Base-by-base conservation (phyloP, 1,140 invertebrate genomes). In the Epicauta chinensis region DNA sequence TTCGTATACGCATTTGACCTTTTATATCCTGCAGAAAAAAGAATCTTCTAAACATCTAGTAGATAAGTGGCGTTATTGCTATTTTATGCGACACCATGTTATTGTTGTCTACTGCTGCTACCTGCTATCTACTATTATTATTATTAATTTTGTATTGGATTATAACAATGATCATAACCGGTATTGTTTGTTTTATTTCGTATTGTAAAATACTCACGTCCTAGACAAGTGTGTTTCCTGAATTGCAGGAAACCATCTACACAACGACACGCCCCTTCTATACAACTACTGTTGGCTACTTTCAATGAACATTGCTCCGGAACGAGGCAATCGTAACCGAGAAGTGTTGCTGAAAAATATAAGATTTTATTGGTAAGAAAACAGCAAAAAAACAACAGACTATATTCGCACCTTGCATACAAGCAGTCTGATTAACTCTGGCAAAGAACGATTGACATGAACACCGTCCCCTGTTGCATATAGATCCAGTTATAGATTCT, bases 201-300 rank as follows among this genome's bases (percentile, higher is more conserved):
- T 23, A 23, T 23, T 23, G 23, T 23, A 34, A 34, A 16, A 64
- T 68, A 87, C 89, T 90, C 80, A 93, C 90, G 88, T 68, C 81
- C 79, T 29, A 93, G 77, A 73, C 91, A 93, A 16, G 89, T 91
- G 67, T 93, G 90, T 66, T 87, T 82, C 60, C 89, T 79, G 71
- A 90, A 89, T 63, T 89, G 87, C 36, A 92, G 72, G 71, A 83
- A 88, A 45, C 88, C 87, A 59, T 85, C 81, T 38, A 84, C 79
- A 69, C 91, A 93, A 16, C 82, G 78, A 69, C 90, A 90, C 23
- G 79, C 74, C n/a, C 82, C 82, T 42, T 82, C 79, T 34, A 81
- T 65, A 60, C 87, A 90, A 53, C 75, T 77, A 63, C 86, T 87
- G 62, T 88, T 83, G n/a, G 84, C 83, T 36, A 89, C 86, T 72